Conservation (phyloP, 1,140 invertebrate genomes). For the Trichonephila inaurata region DNA sequence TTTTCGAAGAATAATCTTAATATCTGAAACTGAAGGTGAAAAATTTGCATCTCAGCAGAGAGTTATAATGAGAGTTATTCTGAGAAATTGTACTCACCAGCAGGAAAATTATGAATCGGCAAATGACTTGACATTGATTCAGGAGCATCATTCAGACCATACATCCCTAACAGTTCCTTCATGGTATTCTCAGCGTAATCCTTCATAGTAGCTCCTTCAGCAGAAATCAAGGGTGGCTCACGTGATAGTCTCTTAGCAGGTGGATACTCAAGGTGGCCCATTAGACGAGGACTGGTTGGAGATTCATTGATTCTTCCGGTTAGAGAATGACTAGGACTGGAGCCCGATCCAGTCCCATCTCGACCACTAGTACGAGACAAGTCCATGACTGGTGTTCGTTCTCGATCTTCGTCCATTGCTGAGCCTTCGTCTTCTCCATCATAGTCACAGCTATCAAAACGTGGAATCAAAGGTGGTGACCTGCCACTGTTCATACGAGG, state of each 20-base stretch:
- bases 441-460: slow-evolving; percentile 67
- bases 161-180: slow-evolving; percentile 88
- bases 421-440: slow-evolving; percentile 69
- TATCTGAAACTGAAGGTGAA: too few relatives aligned
- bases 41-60: too few relatives aligned
- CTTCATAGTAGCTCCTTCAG: slow-evolving; percentile 83
- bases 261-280: slow-evolving; percentile 34
- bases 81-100: slow-evolving; percentile 79
- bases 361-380: slow-evolving; percentile 69
- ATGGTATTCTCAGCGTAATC: slow-evolving; percentile 89
- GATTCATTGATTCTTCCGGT: slow-evolving; percentile 61
- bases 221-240: slow-evolving; percentile 44
- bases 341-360: slow-evolving; percentile 42
- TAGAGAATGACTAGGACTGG: slow-evolving; percentile 59
- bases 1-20: too few relatives aligned
- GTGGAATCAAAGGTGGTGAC: slow-evolving; percentile 69
- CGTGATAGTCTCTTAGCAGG: slow-evolving; percentile 23
- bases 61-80: too few relatives aligned
- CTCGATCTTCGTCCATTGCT: slow-evolving; percentile 65
- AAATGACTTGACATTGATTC: slow-evolving; percentile 82
- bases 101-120: slow-evolving; percentile 81
- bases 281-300: slow-evolving; percentile 40
- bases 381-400: slow-evolving; percentile 75
- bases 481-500: slow-evolving; percentile 7
- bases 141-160: slow-evolving; percentile 84